Evolutionary conservation across 2,113 vertebrate genomes (phyloP).

Genomic region (Narcine bancroftii): DNA sequence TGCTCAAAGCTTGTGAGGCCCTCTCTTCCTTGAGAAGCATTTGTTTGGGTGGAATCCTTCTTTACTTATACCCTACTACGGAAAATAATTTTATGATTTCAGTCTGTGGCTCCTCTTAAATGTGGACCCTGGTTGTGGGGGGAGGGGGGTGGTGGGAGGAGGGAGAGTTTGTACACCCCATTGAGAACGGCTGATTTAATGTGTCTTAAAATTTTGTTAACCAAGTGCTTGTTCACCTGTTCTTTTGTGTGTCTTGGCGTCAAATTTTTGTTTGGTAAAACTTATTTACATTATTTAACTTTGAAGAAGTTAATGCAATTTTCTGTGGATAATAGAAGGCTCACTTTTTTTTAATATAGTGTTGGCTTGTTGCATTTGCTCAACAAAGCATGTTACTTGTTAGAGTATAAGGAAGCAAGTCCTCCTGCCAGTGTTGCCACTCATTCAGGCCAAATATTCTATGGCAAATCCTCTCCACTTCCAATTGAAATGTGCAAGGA

Average conservation of each 20-base stretch:
- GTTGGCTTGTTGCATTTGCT: neutral
- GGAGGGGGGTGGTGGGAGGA: too few species aligned
- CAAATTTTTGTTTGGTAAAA: neutral
- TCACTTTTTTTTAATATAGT: neutral
- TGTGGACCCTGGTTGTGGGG: too few species aligned
- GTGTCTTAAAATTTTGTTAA: neutral
- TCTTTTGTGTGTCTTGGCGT: neutral
- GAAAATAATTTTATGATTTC: too few species aligned
- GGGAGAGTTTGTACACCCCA: too few species aligned
- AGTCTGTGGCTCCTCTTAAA: too few species aligned
- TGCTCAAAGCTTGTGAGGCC: too few species aligned
- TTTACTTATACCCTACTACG: too few species aligned
- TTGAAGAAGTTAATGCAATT: neutral
- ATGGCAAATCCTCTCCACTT: neutral
- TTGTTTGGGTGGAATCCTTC: too few species aligned
- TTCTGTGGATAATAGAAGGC: neutral
- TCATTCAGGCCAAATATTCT: conserved; percentile 19
- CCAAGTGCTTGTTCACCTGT: neutral
- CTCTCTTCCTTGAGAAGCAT: too few species aligned
- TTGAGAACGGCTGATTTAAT: too few species aligned
- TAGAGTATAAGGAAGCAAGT: neutral
- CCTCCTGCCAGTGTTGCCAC: neutral
- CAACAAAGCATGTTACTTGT: neutral
- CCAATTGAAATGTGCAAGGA: conserved; percentile 12
- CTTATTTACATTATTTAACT: neutral